Evolutionary conservation across 2,888 invertebrate genomes (phyloP).

Genomic region (Nemoura dubitans): DNA sequence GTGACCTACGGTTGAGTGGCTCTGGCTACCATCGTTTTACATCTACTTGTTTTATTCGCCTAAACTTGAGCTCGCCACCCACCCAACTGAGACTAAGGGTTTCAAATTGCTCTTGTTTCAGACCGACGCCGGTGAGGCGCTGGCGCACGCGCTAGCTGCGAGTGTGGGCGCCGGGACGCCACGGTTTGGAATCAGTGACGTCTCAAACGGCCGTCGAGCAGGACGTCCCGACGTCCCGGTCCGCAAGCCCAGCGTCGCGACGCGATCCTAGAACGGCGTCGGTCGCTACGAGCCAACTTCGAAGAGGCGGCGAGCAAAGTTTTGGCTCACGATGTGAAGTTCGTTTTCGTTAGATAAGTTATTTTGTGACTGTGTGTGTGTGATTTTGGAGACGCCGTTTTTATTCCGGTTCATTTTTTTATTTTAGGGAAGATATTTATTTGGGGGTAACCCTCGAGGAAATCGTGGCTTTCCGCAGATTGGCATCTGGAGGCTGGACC

Average conservation of each 20-base stretch:
- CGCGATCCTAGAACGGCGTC: background rate
- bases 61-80: background rate
- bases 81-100: background rate
- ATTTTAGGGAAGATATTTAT: no score
- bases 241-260: background rate
- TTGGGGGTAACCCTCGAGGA: no score
- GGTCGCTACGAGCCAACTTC: background rate
- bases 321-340: background rate
- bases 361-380: background rate
- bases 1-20: background rate
- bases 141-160: constrained; percentile 15
- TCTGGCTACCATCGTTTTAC: background rate
- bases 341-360: background rate
- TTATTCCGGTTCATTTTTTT: no score
- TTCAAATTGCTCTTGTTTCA: constrained; percentile 15
- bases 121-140: background rate
- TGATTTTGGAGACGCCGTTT: no score
- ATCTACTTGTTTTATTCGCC: background rate
- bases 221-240: background rate
- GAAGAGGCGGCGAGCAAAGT: background rate
- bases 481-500: no score
- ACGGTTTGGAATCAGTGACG: constrained; percentile 26
- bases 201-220: constrained; percentile 21
- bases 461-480: no score
- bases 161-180: constrained; percentile 33